These are phyloP conservation scores for Netelia inedita DNA, from an alignment of 2,888 invertebrate species.

Conservation along the genomic window DNA sequence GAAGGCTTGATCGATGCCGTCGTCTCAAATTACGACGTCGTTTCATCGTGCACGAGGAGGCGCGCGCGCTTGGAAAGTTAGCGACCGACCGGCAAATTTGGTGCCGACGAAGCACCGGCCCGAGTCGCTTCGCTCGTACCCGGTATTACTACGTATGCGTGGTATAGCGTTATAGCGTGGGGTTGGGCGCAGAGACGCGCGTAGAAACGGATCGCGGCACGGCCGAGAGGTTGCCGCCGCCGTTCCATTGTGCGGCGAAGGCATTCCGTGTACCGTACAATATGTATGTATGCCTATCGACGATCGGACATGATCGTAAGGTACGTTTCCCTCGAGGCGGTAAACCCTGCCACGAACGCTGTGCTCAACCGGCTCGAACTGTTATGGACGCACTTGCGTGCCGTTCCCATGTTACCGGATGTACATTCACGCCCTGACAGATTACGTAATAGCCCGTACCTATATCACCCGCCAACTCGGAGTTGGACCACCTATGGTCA, in stretches of 20 bases:
- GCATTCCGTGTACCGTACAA: neutral
- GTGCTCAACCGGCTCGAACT: constrained; percentile 59
- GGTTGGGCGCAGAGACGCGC: neutral
- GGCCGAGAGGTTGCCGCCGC: neutral
- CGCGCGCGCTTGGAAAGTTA: no score
- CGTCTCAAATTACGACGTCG: neutral
- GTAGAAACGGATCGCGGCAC: neutral
- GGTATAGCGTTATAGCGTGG: no score
- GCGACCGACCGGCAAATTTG: no score
- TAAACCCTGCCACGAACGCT: constrained; percentile 68
- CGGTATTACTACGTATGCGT: neutral
- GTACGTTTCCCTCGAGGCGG: constrained; percentile 73
- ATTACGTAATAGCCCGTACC: constrained; percentile 71
- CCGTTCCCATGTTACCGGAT: constrained; percentile 55
- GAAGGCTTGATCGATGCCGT: constrained; percentile 2
- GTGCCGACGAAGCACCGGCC: no score
- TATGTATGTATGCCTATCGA: constrained; percentile 53
- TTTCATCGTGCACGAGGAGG: neutral
- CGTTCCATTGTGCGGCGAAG: no score
- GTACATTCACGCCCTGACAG: constrained; percentile 74
- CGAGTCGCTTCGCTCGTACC: neutral
- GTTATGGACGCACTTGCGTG: constrained; percentile 74
- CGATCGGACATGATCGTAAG: constrained; percentile 74
- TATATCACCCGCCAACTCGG: constrained; percentile 56
- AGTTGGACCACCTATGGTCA: no score